phyloP scores from a whole-genome alignment of 2,113 vertebrate species.

The Pedionomus torquatus region DNA sequence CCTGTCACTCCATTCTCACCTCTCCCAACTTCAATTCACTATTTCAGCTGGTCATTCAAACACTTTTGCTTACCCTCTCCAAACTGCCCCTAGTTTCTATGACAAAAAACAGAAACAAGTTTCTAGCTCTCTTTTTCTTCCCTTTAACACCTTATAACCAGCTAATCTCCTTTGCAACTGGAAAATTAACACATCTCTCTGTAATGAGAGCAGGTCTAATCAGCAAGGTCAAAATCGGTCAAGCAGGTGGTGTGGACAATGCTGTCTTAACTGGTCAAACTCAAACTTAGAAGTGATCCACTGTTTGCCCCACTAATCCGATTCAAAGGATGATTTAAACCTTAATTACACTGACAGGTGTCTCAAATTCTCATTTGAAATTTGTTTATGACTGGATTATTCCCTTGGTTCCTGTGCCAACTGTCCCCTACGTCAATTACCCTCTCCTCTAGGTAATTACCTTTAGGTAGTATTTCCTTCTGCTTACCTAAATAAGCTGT shows the following conservation, averaged over 20 bases:
- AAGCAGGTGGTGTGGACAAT: not conserved
- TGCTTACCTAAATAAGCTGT: not conserved
- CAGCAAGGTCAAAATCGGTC: not conserved
- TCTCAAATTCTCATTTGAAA: not conserved
- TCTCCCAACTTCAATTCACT: not conserved
- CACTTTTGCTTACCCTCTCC: not conserved
- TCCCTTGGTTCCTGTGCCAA: not conserved
- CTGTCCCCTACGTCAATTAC: not conserved
- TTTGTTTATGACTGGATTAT: not conserved
- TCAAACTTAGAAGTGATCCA: not conserved
- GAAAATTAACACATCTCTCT: not conserved
- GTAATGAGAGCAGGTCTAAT: not conserved
- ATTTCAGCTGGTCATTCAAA: not conserved
- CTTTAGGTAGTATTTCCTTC: not conserved
- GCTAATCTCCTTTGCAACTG: not conserved
- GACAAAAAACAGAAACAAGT: not conserved
- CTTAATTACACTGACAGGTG: not conserved
- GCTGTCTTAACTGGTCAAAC: not conserved
- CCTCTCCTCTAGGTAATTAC: not conserved
- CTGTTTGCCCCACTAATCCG: not conserved
- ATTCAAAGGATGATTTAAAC: not conserved
- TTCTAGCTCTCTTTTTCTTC: not conserved
- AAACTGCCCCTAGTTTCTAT: not conserved
- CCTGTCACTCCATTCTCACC: not conserved
- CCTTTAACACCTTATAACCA: not conserved